Percentiles rank a stretch among this genome's conserved stretches.
These are phyloP conservation scores for Cavia porcellus DNA, from an alignment of 2,113 vertebrate genomes.

Conservation along the genomic window DNA sequence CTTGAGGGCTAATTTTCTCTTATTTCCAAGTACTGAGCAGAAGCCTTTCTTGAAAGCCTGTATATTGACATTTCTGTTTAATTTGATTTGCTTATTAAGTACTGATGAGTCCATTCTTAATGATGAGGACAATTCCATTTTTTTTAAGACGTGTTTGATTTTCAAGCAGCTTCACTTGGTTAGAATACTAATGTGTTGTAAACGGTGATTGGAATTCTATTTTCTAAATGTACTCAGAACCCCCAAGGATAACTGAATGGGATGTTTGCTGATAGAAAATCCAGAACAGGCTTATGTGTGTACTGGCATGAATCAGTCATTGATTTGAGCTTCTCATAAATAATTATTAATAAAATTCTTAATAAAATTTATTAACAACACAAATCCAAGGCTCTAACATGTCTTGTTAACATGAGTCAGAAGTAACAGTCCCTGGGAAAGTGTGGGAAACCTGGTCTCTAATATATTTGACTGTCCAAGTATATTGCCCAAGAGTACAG, in stretches of 20 bases:
- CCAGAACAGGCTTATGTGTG: constrained; percentile 61
- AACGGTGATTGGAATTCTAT: constrained; percentile 26
- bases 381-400: constrained; percentile 71
- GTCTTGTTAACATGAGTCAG: constrained; percentile 68
- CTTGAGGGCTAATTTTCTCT: constrained; percentile 15
- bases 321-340: constrained; percentile 68
- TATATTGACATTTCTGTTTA: background rate
- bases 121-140: constrained; percentile 57
- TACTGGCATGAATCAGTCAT: constrained; percentile 70
- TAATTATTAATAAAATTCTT: constrained; percentile 77
- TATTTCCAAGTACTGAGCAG: constrained; percentile 35
- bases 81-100: constrained; percentile 23
- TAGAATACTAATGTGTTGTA: constrained; percentile 57
- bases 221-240: constrained; percentile 62
- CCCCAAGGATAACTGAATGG: constrained; percentile 52
- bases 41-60: constrained; percentile 42
- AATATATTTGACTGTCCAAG: background rate
- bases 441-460: background rate
- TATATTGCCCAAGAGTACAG: background rate
- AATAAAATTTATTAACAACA: constrained; percentile 79
- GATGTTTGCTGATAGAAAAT: constrained; percentile 65
- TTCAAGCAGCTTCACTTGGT: constrained; percentile 59
- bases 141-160: constrained; percentile 55
- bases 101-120: background rate
- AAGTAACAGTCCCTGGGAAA: constrained; percentile 12